phyloP scores from a whole-genome alignment of 1,140 invertebrate species.

The Tetramorium simillimum region DNA sequence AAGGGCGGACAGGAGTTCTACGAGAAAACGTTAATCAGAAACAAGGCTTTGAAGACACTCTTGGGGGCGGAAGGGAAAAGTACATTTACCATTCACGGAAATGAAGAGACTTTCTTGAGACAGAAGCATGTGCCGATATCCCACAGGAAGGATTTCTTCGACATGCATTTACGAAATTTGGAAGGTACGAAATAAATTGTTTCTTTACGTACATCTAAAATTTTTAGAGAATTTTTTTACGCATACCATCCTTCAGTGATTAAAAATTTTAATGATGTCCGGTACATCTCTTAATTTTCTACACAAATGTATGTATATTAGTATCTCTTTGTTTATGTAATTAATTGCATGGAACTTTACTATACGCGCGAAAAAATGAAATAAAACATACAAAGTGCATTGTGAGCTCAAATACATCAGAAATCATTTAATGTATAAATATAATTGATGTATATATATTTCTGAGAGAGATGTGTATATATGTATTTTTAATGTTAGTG shows the following conservation, averaged over 20 bases:
- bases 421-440: neutral
- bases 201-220: neutral
- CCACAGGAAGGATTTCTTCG: constrained; percentile 88
- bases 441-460: neutral
- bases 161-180: constrained; percentile 71
- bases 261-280: neutral
- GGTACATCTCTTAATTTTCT: neutral
- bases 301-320: neutral
- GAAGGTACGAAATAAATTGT: constrained; percentile 21
- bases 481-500: neutral
- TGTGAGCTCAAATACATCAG: neutral
- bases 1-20: constrained; percentile 92
- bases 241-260: neutral
- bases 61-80: constrained; percentile 87
- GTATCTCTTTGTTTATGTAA: neutral
- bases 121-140: constrained; percentile 88
- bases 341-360: neutral
- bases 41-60: constrained; percentile 89
- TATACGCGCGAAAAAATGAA: neutral
- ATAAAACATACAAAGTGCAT: neutral
- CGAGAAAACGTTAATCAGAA: constrained; percentile 89
- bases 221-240: neutral
- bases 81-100: constrained; percentile 88
- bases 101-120: constrained; percentile 88
- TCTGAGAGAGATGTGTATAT: neutral